Evolutionary conservation across 2,113 vertebrate species (phyloP), one percentile per base, ranked within the genome.

Genomic region (Prolemur simus): DNA sequence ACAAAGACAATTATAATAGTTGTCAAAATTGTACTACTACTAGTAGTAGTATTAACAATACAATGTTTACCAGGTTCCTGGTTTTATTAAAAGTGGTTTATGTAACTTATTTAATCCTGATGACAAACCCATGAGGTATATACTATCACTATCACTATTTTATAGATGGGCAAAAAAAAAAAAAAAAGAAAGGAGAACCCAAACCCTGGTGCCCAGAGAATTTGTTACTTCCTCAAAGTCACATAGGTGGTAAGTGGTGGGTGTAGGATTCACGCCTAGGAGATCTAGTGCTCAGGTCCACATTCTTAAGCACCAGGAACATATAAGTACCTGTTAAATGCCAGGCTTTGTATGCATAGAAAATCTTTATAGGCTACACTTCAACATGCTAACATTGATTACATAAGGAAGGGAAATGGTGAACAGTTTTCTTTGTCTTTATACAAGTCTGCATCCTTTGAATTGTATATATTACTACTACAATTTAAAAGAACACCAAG

Each of bases 221-320:
- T 69, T 9, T 90, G 77, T 71, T 45, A 88, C 18, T 85, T 90
- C 91, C 27, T 94, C 37, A 86, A 69, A 74, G 73, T 91, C 60
- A 47, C 58, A 58, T 0, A 37, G 14, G 5, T 42, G 11, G 2
- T 71, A 84, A 60, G 34, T 25, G 18, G 42, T 64, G 1, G 37
- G 74, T 34, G 23, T 34, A 80, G 64, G 32, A 47, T 37, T 58
- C 29, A 89, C 66, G 45, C 37, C n/a, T 52, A 32, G 45, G 52
- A 64, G 90, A 37, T 25, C 25, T 27, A 76, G 6, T 15, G 49
- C 27, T 47, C 20, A 12, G 37, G 58, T 69, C 52, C 32, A 64
- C 5, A 1, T 63, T 69, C 23, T 68, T 71, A 93, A 42, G 39
- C 14, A 54, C n/a, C 7, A 63, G 32, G 25, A 78, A 83, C 37